Percentiles rank a stretch among this genome's conserved stretches.
Evolutionary conservation across 2,888 invertebrate genomes (phyloP).

Genomic region (Prosapia bicincta): DNA sequence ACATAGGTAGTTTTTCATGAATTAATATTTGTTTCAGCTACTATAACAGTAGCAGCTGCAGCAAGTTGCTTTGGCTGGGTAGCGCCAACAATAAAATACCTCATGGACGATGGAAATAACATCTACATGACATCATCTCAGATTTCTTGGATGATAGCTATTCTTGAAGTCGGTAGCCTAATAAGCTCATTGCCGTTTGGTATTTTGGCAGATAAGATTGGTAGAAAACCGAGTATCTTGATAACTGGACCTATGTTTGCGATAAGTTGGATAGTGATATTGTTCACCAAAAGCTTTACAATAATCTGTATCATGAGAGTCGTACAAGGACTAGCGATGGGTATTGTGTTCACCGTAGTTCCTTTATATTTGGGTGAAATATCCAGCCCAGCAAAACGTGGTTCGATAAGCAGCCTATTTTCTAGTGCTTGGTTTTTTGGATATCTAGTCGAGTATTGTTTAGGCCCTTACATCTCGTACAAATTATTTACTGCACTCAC

Average conservation of each 20-base stretch:
- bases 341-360: conserved; percentile 37
- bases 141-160: not conserved
- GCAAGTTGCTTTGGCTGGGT: not conserved
- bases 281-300: conserved; percentile 27
- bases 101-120: not conserved
- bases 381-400: conserved; percentile 36
- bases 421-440: conserved; percentile 8
- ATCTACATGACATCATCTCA: not conserved
- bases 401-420: conserved; percentile 10
- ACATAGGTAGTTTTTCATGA: too few species aligned
- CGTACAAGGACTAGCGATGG: conserved; percentile 36
- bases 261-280: conserved; percentile 35
- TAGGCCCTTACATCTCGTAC: conserved; percentile 8
- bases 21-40: not conserved
- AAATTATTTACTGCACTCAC: conserved; percentile 3
- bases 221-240: conserved; percentile 34
- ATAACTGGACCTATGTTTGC: conserved; percentile 31
- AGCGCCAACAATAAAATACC: not conserved
- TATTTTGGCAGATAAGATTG: conserved; percentile 33
- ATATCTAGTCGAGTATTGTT: conserved; percentile 16
- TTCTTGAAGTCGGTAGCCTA: conserved; percentile 32
- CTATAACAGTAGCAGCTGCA: not conserved
- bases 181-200: conserved; percentile 36
- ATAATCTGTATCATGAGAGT: conserved; percentile 36
- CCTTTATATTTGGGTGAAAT: conserved; percentile 40